Evolutionary conservation across 2,797 vertebrate species (phyloP), one percentile per base, ranked within the genome.

Genomic region (Hypotaenidia okinawae): DNA sequence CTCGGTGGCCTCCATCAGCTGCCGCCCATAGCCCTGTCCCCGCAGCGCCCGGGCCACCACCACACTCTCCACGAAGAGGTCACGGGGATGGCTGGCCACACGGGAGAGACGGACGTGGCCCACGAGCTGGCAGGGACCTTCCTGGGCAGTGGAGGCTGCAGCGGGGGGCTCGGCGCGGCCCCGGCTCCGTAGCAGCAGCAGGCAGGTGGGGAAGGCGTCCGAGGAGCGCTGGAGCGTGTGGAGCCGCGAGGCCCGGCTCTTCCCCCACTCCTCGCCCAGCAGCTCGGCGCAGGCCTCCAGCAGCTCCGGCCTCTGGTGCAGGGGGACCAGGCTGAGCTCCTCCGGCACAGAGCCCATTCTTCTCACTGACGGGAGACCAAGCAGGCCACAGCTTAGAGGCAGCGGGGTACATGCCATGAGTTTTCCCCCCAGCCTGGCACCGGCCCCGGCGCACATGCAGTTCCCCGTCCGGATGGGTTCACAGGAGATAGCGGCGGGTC

Each of bases 1-100:
- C 96, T 99, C 99, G 0, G 98, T 97, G 84, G 98, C 98, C 84
- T 99, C 98, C 99, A 99, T 99, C 94, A 99, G 97, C 35, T 76
- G 96, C 47, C 99, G 98, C 8, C 99, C 99, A 0, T 98, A 99
- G 94, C 99, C 99, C 89, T 96, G 98, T 39, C 99, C 99, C 68
- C 99, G 98, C 87, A 99, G 97, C 0, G 94, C 97, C 75, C 85
- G 96, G 37, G 98, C 98, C 85, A 99, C 98, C 32, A 99, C 99
- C 64, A 99, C 99, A 0, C 99, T 99, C 97, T 99, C 99, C 51
- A 99, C 97, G 1, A 99, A 99, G 59, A 99, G 98, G 97, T 98
- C 98, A 15, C 58, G 32, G 61, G 97, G 87, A 12, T 74, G 97
- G 67, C 98, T 97, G 0, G 98, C 96, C 19, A 99, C 99, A 1